Base-by-base conservation (phyloP, 2,888 invertebrate species). In the Lissocephala sabroskyi region DNA sequence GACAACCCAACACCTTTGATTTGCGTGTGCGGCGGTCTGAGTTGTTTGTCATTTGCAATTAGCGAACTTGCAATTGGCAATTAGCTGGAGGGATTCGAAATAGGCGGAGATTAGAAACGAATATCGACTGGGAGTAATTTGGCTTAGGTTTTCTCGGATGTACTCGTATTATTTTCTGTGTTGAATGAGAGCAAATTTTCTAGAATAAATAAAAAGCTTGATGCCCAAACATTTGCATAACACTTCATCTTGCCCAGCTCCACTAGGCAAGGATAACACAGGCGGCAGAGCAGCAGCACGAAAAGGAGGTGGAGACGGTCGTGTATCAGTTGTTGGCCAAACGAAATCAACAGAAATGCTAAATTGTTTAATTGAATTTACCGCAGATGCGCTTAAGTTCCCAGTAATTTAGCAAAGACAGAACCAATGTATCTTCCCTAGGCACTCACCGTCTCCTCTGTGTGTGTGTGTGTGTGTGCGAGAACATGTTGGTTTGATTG, bases 331-430 rank as follows among this genome's bases (percentile, higher is more conserved):
- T 32, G 16, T 30, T 40, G 49, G 41, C 14, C 42, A 29, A 41
- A 36, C 36, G 36, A 68, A 71, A 70, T 74, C 66, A 74, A 67
- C 65, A 67, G 65, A 61, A 58, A 54, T 65, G 59, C 67, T 63
- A 71, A 71, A 71, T 74, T 71, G 75, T 70, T 71, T 71, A 71
- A 71, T 71, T 71, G 71, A 74, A 74, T 70, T 71, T 63, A 71
- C 71, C 71, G 67, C 71, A 71, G 75, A 67, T 71, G 75, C 71
- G 71, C 75, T 74, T 74, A 65, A 71, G 65, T 74, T 70, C 54
- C 56, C 62, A 67, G 60, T 75, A 74, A 71, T 75, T 71, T 74
- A 70, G 59, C 62, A 70, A 62, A 64, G 57, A 28, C 14, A 29
- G 29, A 6, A 29, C 16, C 9, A 35, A 35, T 44, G 40, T 32